Evolutionary conservation across 2,888 invertebrate genomes (phyloP).

Genomic region (Athalia cordata): DNA sequence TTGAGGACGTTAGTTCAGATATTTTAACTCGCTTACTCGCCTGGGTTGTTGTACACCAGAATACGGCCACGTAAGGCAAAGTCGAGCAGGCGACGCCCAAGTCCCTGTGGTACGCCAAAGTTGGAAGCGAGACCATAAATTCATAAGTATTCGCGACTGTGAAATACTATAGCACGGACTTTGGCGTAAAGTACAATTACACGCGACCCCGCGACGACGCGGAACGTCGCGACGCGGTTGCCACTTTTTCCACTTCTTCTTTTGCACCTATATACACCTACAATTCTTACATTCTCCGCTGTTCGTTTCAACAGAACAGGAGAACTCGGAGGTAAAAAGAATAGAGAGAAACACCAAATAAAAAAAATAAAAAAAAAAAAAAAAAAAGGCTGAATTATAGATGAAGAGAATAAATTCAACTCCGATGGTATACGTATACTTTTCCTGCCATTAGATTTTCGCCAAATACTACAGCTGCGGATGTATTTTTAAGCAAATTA

Average conservation of each 20-base stretch:
- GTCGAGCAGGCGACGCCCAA: not conserved
- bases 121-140: conserved; percentile 38
- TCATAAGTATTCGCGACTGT: conserved; percentile 45
- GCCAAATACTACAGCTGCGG: no score
- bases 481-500: no score
- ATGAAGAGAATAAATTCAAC: no score
- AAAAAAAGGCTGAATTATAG: no score
- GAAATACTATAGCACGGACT: conserved; percentile 31
- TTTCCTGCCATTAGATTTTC: no score
- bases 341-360: no score
- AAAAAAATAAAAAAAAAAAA: no score
- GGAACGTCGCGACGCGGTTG: not conserved
- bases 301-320: not conserved
- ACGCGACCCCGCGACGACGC: conserved; percentile 20
- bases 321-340: not conserved
- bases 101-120: conserved; percentile 40
- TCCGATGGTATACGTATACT: no score
- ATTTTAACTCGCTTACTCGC: conserved; percentile 16
- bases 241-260: not conserved
- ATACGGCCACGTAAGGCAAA: not conserved
- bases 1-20: not conserved
- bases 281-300: not conserved
- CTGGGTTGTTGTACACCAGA: not conserved
- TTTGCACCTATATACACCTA: not conserved
- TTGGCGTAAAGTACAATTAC: conserved; percentile 43